Conservation (phyloP, 53 echinoderm and acorn worm genomes). For the Zoroaster sp. region DNA sequence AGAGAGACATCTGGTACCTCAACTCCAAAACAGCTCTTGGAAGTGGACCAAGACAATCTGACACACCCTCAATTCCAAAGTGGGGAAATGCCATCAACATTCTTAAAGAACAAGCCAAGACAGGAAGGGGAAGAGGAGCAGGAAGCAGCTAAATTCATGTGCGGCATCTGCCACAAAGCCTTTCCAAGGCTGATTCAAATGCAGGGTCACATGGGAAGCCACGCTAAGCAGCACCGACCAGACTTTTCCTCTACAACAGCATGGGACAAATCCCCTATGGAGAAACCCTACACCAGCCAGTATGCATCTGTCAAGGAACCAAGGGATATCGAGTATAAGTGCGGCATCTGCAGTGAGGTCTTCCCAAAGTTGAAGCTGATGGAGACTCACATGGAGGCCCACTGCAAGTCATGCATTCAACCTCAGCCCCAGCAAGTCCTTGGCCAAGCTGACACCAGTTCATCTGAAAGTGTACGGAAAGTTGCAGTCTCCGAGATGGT, state of each 20-base stretch:
- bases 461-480: no score
- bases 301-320: neutral
- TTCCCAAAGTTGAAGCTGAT: slow-evolving; percentile 23
- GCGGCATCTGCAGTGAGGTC: slow-evolving; percentile 26
- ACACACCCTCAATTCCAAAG: no score
- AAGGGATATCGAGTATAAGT: slow-evolving; percentile 9
- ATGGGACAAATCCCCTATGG: neutral
- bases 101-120: no score
- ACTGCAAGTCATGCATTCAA: slow-evolving; percentile 6
- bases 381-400: slow-evolving; percentile 30
- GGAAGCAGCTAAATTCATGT: slow-evolving; percentile 9
- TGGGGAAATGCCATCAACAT: no score
- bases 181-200: slow-evolving; percentile 30
- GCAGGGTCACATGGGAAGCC: slow-evolving; percentile 52
- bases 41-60: no score
- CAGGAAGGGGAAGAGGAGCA: neutral
- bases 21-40: no score
- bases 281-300: neutral
- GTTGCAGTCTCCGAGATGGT: slow-evolving; percentile 34
- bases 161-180: slow-evolving; percentile 37
- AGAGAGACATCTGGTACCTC: no score
- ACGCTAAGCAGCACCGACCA: neutral
- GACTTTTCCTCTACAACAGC: neutral
- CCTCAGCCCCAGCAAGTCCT: neutral
- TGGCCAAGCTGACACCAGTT: neutral